Evolutionary conservation across 2,113 vertebrate genomes (phyloP), one percentile per base, ranked within the genome.

Genomic region (Eolophus roseicapilla): DNA sequence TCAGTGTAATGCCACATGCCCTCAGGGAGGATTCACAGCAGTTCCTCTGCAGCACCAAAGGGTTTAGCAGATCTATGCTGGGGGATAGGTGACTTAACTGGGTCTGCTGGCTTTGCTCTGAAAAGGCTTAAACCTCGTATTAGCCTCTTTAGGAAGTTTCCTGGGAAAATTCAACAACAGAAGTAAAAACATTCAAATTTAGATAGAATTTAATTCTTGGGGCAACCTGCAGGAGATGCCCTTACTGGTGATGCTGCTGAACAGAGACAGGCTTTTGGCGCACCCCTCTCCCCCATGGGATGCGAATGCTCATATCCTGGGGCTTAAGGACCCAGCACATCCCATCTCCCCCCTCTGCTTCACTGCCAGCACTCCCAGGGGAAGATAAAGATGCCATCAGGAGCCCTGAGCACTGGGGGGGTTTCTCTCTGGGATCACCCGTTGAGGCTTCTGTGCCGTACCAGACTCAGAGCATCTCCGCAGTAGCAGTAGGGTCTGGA

Each of bases 21-120:
- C 10, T 25, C 43, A 63, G 78, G 78, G 46, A n/a, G 78, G 88
- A 77, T 75, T 55, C 70, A 55, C 60, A 35, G 86, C 5, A 1
- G 80, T 33, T 77, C 67, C 55, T 28, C 14, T 21, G 35, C 5
- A 3, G 29, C 41, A 37, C 47, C 2, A 16, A 80, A 75, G 81
- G 74, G 44, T 89, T 96, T 92, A 86, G 77, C 21, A 29, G 43
- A 52, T 39, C 43, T 35, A 21, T 13, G 13, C 75, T 7, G 55
- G 90, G 43, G 88, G 92, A 93, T 88, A 91, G 97, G 97, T 94
- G 97, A 97, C 81, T 96, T 95, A 96, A 95, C 90, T 94, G 71
- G 98, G 97, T 94, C 96, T 79, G 75, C 21, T 10, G 60, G 62
- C 92, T 94, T 88, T 71, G 68, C 86, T 69, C 90, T 73, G 83